Base-by-base conservation (phyloP, 2,113 vertebrate genomes). In the Ageneiosus marmoratus region DNA sequence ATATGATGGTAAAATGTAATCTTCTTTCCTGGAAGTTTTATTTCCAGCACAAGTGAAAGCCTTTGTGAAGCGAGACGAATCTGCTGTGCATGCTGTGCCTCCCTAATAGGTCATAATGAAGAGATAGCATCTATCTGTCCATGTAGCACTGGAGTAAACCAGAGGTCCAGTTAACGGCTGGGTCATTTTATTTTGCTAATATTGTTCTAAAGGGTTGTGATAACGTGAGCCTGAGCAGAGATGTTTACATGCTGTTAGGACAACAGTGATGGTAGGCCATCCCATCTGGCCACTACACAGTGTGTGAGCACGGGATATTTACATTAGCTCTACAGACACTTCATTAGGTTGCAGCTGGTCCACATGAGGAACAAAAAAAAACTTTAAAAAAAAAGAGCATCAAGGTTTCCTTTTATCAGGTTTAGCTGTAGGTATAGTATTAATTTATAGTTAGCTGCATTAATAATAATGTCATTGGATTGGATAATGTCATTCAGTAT, bases 241-340 rank as follows among this genome's bases (percentile, higher is more conserved):
- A 69, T 85, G 86, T 87, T 87, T 87, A 87, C 86, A 83, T 44
- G 76, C 69, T 63, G 82, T 60, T 46, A 77, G 77, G 44, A 85
- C 80, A 85, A 80, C 70, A 85, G 15, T 65, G 80, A 65, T 56
- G 76, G 37, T 72, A 37, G 80, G 22, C 22, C 29, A 20, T 83
- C 77, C 80, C 86, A 87, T 85, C 83, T 83, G 86, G 76, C 55
- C 11, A 34, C 63, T 72, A 24, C 58, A 50, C 75, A 27, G 29
- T 65, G 50, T 81, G 69, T 81, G 65, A 83, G 83, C 62, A n/a
- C 56, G 37, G 82, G 76, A 87, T 89, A 89, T 89, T 89, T 89
- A 87, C 74, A 44, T 80, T 86, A 65, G 81, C 41, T 24, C 50
- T 51, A 56, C 81, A 83, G 77, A 82, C 56, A 78, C 62, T 84